Evolutionary conservation across 2,113 vertebrate species (phyloP).

Genomic region (Papio anubis): DNA sequence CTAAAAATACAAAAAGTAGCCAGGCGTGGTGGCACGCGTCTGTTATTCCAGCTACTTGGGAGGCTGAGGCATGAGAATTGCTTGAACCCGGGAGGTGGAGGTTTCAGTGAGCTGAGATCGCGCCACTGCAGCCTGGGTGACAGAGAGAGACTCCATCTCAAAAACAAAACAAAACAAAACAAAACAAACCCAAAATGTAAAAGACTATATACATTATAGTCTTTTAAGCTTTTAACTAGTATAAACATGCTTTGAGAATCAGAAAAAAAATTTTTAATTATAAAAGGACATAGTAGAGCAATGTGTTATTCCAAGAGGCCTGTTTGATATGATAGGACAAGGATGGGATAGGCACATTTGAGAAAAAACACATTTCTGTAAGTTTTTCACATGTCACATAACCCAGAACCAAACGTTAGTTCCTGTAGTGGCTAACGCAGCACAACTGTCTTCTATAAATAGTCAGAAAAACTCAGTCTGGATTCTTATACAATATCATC

Average conservation of each 20-base stretch:
- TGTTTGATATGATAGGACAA: not conserved
- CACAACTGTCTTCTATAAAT: slow-evolving; percentile 66
- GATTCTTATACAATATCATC: slow-evolving; percentile 48
- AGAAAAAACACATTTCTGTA: slow-evolving; percentile 40
- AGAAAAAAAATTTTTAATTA: not conserved
- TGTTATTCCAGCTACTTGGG: no score
- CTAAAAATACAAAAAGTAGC: no score
- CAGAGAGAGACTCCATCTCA: no score
- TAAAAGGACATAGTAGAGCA: not conserved
- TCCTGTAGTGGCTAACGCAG: not conserved
- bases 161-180: no score
- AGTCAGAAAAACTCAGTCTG: slow-evolving; percentile 36
- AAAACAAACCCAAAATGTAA: no score
- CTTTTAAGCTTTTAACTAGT: not conserved
- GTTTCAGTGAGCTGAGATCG: no score
- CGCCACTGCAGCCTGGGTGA: no score
- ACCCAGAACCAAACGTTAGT: slow-evolving; percentile 5
- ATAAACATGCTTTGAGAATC: not conserved
- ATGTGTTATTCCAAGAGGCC: not conserved
- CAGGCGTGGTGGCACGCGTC: no score
- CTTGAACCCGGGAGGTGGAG: no score
- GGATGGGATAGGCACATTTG: not conserved
- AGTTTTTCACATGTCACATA: slow-evolving; percentile 11
- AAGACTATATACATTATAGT: not conserved
- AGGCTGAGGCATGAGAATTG: no score